phyloP scores from a whole-genome alignment of 2,113 vertebrate genomes.

The Cathartes aura region DNA sequence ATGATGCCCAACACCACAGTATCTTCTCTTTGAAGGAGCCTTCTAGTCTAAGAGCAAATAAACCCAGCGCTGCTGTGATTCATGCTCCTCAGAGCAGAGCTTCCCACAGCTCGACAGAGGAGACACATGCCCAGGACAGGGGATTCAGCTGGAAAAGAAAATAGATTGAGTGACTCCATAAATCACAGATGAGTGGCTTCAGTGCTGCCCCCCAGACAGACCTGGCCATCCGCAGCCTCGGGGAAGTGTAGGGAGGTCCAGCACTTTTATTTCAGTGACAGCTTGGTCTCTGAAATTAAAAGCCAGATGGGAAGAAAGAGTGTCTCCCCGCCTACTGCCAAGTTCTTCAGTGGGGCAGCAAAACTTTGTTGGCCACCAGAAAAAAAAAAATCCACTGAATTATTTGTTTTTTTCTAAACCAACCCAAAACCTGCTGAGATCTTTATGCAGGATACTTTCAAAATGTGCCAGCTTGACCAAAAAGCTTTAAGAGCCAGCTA shows the following conservation, averaged over 20 bases:
- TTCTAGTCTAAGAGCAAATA: background rate
- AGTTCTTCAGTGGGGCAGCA: background rate
- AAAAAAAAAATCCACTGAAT: background rate
- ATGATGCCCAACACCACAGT: background rate
- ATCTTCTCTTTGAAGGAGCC: background rate
- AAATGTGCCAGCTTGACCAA: background rate
- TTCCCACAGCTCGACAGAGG: background rate
- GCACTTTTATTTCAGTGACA: background rate
- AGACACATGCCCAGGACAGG: background rate
- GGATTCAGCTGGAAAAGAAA: background rate
- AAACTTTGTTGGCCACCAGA: background rate
- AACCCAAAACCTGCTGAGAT: background rate
- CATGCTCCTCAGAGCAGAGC: background rate
- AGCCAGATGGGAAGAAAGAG: background rate
- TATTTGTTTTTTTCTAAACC: background rate
- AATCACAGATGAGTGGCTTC: background rate
- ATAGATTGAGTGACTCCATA: background rate
- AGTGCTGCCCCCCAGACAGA: background rate
- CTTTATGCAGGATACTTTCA: background rate
- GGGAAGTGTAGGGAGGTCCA: background rate
- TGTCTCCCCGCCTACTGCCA: background rate
- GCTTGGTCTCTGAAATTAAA: background rate
- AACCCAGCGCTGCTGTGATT: background rate
- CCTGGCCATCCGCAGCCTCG: background rate
- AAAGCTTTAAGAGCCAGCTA: background rate